Base-by-base conservation (phyloP, 37 sponge, comb jelly and placozoan genomes). In the Halisarca cf. caerulea region DNA sequence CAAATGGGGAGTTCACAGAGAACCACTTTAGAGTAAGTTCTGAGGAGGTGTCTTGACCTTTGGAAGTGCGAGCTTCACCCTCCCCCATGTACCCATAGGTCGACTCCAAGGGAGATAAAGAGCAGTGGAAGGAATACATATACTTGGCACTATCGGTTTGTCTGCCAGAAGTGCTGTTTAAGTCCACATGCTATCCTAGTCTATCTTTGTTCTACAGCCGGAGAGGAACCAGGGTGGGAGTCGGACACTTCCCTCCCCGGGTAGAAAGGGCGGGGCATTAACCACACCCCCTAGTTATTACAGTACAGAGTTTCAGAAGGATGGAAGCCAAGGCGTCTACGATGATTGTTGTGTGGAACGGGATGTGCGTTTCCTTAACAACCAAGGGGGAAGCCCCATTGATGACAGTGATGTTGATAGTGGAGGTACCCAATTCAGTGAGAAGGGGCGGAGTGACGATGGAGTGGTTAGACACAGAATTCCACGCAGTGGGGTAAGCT, bases 381-480 rank as follows among this genome's bases (percentile, higher is more conserved):
- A 34, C 21, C 78, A 61, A 3, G 34, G 79, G 27, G 79, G 38
- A 0, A 86, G 90, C 59, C 55, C 77, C 57, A 40, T 61, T 53
- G 86, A 86, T 11, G 89, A 84, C 62, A 84, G 86, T 82, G 90
- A 79, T 18, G 53, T 86, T 38, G 90, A 86, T 18, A 89, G 89
- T 89, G 81, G 30, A 27, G 89, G 81, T 33, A 80, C 79, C 38
- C 72, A 85, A 59, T 34, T 89, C 18, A 37, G 6, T 1, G 32
- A 33, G 15, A 4, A 33, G 25, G 77, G 77, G 41, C 20, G 24
- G 18, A 74, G 77, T 74, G 77, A 40, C 43, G 77, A 74, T 41
- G 77, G 77, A 5, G 45, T 74, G 21, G 25, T 74, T 1, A 33
- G 77, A 40, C 77, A 74, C 11, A 6, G 5, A 6, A 7, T 28